Percentiles rank a stretch among this genome's conserved stretches.
Conservation (phyloP, 2,797 vertebrate genomes). For the Peromyscus eremicus region DNA sequence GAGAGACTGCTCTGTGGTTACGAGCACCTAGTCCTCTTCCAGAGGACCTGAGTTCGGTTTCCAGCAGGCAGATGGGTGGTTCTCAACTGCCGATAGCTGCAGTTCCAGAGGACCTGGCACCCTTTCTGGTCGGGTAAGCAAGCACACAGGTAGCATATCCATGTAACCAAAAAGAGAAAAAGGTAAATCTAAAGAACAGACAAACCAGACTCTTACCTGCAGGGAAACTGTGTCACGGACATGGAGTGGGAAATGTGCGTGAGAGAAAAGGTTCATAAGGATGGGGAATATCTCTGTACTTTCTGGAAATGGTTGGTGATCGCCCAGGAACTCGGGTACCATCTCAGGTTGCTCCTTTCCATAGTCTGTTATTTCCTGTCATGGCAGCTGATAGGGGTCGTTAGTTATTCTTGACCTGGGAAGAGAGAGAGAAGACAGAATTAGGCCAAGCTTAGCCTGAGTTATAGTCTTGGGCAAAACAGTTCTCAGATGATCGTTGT, state of each 20-base stretch:
- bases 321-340: background rate
- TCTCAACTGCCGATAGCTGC: background rate
- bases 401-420: background rate
- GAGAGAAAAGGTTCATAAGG: background rate
- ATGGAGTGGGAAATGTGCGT: background rate
- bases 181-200: background rate
- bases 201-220: background rate
- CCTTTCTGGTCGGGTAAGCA: background rate
- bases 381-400: background rate
- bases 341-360: background rate
- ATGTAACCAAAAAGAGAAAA: background rate
- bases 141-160: background rate
- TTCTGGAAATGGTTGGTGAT: background rate
- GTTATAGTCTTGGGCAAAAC: background rate
- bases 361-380: background rate
- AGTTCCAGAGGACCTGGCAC: background rate
- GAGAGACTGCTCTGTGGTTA: background rate
- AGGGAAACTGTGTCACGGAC: background rate
- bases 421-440: background rate
- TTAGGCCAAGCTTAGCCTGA: background rate
- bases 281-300: background rate
- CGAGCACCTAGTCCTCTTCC: too few relatives aligned
- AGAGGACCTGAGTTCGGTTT: background rate
- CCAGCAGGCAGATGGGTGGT: background rate
- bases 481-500: background rate